Base-by-base conservation (phyloP, 2,797 vertebrate genomes). In the Brachymystax lenok region DNA sequence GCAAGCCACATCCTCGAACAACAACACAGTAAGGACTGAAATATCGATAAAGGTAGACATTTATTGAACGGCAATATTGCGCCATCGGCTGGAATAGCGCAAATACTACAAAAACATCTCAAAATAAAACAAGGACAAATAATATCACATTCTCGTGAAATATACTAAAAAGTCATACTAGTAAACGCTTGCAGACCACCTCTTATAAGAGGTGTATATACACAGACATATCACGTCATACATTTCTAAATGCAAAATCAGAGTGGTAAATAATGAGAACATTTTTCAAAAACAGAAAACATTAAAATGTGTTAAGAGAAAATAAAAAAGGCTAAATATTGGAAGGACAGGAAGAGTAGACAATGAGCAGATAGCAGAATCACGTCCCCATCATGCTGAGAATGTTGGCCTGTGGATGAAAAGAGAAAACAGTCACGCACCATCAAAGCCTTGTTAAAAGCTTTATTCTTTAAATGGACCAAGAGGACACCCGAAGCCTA, bases 311-410 rank as follows among this genome's bases (percentile, higher is more conserved):
- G 28, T 30, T 30, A 30, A n/a, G 13, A 6, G 12, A 35, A 61
- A 63, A 12, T 19, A 63, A 59, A 59, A 68, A 46, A 27, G 14
- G 28, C 24, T 5, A 17, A 21, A 35, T 16, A 17, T 12, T 2
- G 14, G n/a, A 13, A 28, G 21, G 10, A 3, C 21, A 56, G n/a
- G 56, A 61, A 61, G n/a, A 61, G 56, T n/a, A n/a, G 56, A 61
- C 19, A 61, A 61, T 21, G 7, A 61, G 7, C 5, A n/a, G 52
- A n/a, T 12, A 7, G 0, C 16, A 33, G 2, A 1, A 5, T 94
- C 82, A 95, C 33, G 91, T 92, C 0, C 91, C 94, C 84, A 94
- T 85, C 46, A 82, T 80, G 74, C 94, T 94, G 80, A 95, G 84
- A 81, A 95, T 90, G 84, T 95, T 95, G 4, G 94, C 91, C 95